These are phyloP conservation scores for Drosophila hawaiiensis DNA, from an alignment of 2,888 invertebrate species.

Conservation along the genomic window DNA sequence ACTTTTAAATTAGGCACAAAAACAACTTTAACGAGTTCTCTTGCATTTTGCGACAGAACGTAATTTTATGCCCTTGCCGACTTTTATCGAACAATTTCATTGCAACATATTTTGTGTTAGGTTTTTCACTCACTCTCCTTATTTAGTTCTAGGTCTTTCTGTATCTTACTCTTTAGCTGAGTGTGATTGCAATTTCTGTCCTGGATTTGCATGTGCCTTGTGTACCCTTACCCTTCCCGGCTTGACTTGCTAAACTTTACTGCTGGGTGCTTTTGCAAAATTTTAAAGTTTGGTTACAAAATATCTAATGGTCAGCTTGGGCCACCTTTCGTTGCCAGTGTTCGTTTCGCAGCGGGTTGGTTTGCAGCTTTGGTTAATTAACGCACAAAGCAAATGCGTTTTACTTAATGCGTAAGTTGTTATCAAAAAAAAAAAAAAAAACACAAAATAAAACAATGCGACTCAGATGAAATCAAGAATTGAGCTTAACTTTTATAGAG, in stretches of 20 bases:
- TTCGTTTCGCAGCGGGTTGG: slow-evolving; percentile 1
- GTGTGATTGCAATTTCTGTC: slow-evolving; percentile 46
- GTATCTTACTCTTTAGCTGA: background rate
- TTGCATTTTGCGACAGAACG: slow-evolving; percentile 39
- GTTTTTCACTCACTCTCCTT: background rate
- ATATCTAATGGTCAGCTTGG: slow-evolving; percentile 45
- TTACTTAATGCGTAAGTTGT: slow-evolving; percentile 32
- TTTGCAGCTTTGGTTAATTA: slow-evolving; percentile 55
- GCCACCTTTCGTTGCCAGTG: slow-evolving; percentile 7
- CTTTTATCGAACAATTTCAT: slow-evolving; percentile 56
- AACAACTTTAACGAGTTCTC: slow-evolving; percentile 29
- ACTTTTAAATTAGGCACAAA: slow-evolving; percentile 40
- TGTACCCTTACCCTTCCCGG: slow-evolving; percentile 1
- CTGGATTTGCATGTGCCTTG: slow-evolving; percentile 14
- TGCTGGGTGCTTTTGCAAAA: slow-evolving; percentile 33
- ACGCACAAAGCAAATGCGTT: slow-evolving; percentile 23
- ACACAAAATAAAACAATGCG: background rate
- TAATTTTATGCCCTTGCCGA: slow-evolving; percentile 60
- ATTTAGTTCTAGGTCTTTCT: background rate
- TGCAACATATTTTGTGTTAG: slow-evolving; percentile 59
- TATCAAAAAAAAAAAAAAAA: slow-evolving; percentile 1
- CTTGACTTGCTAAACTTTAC: slow-evolving; percentile 44
- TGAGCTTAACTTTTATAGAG: background rate
- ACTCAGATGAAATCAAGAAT: background rate
- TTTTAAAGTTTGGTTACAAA: slow-evolving; percentile 51